phyloP scores from a whole-genome alignment of 2,888 invertebrate species.

The Julus scanicus region DNA sequence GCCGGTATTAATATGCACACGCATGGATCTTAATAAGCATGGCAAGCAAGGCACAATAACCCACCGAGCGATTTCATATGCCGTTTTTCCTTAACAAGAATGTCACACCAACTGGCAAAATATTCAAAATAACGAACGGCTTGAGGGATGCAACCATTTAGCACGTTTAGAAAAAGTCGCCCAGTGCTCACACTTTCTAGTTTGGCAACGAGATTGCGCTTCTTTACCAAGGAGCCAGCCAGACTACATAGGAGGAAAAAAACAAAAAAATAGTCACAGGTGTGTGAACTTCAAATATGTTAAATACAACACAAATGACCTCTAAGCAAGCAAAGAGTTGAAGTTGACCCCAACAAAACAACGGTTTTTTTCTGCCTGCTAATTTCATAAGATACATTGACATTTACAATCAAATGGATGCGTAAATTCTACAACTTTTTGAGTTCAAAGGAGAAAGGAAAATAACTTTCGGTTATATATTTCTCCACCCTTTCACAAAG shows the following conservation, averaged over 20 bases:
- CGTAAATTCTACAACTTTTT: not conserved
- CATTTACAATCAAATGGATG: not conserved
- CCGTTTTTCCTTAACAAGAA: not conserved
- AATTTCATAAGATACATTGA: conserved; percentile 8
- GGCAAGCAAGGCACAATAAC: conserved; percentile 30
- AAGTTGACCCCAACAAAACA: conserved; percentile 10
- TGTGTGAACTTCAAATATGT: conserved; percentile 37
- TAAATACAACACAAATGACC: conserved; percentile 10
- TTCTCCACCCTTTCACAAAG: not conserved
- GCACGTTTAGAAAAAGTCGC: conserved; percentile 6
- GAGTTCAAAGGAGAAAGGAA: not conserved
- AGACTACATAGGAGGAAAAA: conserved; percentile 32
- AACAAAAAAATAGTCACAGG: not conserved
- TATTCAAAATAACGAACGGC: conserved; percentile 1
- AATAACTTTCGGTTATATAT: not conserved
- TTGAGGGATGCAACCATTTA: conserved; percentile 21
- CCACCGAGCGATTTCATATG: conserved; percentile 16
- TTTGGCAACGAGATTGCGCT: conserved; percentile 43
- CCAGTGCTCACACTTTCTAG: conserved; percentile 49
- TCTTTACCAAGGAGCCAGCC: not conserved
- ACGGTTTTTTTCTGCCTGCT: not conserved
- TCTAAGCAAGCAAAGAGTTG: not conserved
- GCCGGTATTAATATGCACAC: not conserved
- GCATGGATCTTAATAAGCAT: not conserved
- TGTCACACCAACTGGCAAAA: conserved; percentile 14